phyloP scores from a whole-genome alignment of 2,113 vertebrate species.

The Uria aalge region DNA sequence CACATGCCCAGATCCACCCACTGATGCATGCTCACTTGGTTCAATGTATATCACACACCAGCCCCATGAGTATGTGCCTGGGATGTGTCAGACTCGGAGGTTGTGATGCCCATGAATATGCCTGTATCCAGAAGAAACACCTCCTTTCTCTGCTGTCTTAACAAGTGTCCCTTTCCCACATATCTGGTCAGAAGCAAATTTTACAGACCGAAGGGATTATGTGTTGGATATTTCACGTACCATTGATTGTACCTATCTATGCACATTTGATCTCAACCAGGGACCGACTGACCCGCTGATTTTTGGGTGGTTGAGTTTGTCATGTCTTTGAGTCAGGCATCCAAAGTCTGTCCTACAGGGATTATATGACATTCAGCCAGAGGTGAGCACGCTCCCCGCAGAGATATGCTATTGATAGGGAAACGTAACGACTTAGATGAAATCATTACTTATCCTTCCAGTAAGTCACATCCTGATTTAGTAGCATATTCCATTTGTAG shows the following conservation, averaged over 20 bases:
- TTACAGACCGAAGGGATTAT: neutral
- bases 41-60: fast-evolving
- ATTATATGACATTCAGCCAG: neutral
- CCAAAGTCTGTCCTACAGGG: neutral
- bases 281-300: neutral
- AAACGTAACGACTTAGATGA: conserved; percentile 10
- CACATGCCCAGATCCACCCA: neutral
- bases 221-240: neutral
- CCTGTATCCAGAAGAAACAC: neutral
- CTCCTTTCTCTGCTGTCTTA: neutral
- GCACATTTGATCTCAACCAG: neutral
- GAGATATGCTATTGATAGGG: neutral
- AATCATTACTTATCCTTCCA: conserved; percentile 22
- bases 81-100: neutral
- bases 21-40: neutral
- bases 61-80: neutral
- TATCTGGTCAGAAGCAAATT: neutral
- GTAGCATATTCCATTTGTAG: conserved; percentile 24
- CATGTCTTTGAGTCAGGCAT: neutral
- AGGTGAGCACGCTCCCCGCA: neutral
- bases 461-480: conserved; percentile 16
- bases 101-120: fast-evolving
- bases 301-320: neutral
- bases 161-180: neutral
- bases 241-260: neutral